Conservation (phyloP, 2,113 vertebrate genomes). For the Hippocampus guttulatus region DNA sequence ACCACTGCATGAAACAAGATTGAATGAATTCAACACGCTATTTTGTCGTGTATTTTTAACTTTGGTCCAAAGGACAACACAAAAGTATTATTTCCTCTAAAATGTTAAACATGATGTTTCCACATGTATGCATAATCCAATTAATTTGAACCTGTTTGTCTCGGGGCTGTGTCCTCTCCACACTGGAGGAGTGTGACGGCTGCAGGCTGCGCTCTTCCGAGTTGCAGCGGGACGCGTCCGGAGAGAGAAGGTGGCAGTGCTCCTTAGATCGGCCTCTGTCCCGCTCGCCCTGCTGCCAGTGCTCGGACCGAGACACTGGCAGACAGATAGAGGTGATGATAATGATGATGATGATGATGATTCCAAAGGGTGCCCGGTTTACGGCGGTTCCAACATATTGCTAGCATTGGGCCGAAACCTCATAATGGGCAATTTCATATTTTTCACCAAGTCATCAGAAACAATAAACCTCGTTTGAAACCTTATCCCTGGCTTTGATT, state of each 20-base stretch:
- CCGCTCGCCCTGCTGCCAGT: slow-evolving; percentile 78
- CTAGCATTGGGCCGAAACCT: too few species aligned
- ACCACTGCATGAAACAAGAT: too few species aligned
- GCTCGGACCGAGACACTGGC: slow-evolving; percentile 85
- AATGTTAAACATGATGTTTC: too few species aligned
- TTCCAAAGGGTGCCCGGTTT: background rate
- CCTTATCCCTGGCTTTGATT: too few species aligned
- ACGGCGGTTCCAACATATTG: background rate
- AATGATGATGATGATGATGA: background rate
- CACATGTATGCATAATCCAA: too few species aligned
- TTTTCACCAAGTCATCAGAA: background rate
- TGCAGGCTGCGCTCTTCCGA: slow-evolving; percentile 86
- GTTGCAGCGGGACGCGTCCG: slow-evolving; percentile 85
- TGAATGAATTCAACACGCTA: too few species aligned
- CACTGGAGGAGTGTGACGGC: slow-evolving; percentile 84
- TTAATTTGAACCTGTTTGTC: slow-evolving; percentile 76
- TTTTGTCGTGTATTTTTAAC: too few species aligned
- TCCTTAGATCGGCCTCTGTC: slow-evolving; percentile 92
- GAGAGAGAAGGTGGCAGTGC: slow-evolving; percentile 89
- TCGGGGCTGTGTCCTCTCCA: slow-evolving; percentile 74
- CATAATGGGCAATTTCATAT: too few species aligned
- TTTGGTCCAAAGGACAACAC: too few species aligned
- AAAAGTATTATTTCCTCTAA: too few species aligned
- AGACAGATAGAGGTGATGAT: background rate
- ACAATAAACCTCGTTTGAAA: background rate